phyloP scores from a whole-genome alignment of 2,113 vertebrate species.

The Pomatostomus ruficeps region DNA sequence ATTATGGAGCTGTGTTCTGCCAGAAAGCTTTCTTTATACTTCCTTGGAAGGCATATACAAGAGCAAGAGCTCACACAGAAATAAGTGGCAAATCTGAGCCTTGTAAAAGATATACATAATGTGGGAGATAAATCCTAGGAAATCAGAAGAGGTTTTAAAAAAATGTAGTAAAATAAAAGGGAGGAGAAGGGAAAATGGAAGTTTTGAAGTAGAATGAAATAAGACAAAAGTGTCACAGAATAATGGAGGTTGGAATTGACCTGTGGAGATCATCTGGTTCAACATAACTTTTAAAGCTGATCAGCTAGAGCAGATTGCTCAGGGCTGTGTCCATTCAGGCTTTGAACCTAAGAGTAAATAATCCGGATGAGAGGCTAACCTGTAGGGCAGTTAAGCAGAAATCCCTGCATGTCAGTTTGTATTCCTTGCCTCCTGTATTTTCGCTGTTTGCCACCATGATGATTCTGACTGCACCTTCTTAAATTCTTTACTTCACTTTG shows the following conservation, averaged over 20 bases:
- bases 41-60: background rate
- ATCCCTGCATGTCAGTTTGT: background rate
- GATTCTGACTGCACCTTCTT: background rate
- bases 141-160: background rate
- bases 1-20: background rate
- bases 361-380: background rate
- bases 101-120: background rate
- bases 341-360: background rate
- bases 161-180: background rate
- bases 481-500: background rate
- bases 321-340: background rate
- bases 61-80: background rate
- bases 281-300: background rate
- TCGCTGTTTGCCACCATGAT: background rate
- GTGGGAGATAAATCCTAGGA: background rate
- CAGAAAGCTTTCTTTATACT: background rate
- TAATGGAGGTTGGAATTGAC: background rate
- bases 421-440: background rate
- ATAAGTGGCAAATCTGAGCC: background rate
- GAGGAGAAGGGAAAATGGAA: background rate
- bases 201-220: background rate
- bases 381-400: background rate
- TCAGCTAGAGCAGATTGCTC: background rate
- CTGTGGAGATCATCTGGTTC: background rate
- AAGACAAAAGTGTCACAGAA: background rate